These are phyloP conservation scores for Turritopsis rubra DNA, from an alignment of 30 jellyfish, hydroid and myxozoan genomes.

Conservation along the genomic window DNA sequence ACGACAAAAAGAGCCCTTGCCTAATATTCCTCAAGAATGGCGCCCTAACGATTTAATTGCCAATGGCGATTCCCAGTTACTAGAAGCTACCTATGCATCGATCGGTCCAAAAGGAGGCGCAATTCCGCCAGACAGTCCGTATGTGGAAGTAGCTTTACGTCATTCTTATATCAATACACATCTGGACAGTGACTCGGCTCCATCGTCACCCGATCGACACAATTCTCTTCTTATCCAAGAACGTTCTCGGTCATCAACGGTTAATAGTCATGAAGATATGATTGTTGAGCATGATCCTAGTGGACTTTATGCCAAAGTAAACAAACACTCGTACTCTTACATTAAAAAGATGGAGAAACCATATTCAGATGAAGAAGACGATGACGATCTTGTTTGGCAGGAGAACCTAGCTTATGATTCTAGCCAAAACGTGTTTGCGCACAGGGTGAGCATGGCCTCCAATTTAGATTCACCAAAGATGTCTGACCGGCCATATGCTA, in stretches of 20 bases:
- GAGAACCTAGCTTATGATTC: constrained; percentile 66
- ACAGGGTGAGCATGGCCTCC: constrained; percentile 7
- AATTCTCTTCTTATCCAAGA: constrained; percentile 9
- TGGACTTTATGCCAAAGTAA: constrained; percentile 72
- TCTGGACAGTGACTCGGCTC: constrained; percentile 62
- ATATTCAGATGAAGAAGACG: constrained; percentile 68
- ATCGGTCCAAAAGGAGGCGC: constrained; percentile 29
- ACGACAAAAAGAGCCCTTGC: constrained; percentile 59
- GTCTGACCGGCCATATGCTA: constrained; percentile 73
- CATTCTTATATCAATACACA: constrained; percentile 15
- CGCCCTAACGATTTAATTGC: constrained; percentile 19
- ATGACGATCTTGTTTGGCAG: constrained; percentile 71
- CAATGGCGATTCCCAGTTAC: constrained; percentile 34
- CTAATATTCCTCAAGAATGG: constrained; percentile 60
- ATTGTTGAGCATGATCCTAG: constrained; percentile 68
- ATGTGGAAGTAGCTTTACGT: constrained; percentile 39
- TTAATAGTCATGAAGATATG: constrained; percentile 54
- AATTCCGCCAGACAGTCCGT: constrained; percentile 47
- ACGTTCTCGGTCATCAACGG: constrained; percentile 71
- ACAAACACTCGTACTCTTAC: constrained; percentile 27
- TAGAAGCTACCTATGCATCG: constrained; percentile 45
- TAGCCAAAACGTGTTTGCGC: constrained; percentile 18
- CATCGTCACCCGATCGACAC: constrained; percentile 62
- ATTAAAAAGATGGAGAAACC: constrained; percentile 22
- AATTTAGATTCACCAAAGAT: constrained; percentile 18